Evolutionary conservation across 92 coral and sea anemone species (phyloP), one percentile per base, ranked within the genome.

Genomic region (Muricea muricata): DNA sequence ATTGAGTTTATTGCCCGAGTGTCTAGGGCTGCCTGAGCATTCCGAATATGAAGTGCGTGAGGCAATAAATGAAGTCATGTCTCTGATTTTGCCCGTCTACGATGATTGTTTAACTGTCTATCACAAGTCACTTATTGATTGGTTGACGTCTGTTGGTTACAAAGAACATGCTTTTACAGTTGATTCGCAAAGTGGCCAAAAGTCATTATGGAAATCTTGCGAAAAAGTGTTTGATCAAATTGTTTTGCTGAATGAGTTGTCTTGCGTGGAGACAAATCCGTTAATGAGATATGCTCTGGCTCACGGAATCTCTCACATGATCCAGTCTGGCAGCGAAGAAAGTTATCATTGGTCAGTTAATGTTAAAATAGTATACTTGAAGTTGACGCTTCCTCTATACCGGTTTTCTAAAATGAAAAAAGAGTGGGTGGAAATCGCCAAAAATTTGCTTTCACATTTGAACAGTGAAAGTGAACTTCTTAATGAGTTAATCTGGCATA

Each of bases 121-220:
- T 28, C 88, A 85, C 76, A 85, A 76, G 37, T 85, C 88, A 21
- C 37, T 85, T 60, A 24, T 37, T 18, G 88, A 85, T 31, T 85
- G 88, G 88, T 65, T 85, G 21, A 57, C 35, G 4, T 71, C 23
- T 15, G 33, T 14, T 23, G 88, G 70, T 40, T 45, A 85, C 10
- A 65, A 76, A 29, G 75, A 30, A 31, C 88, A 85, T 42, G 21
- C 21, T 6, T 85, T 75, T 42, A 63, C 60, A 41, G 45, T 76
- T 37, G 42, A 26, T 12, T 12, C 23, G 10, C 47, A 14, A 6
- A 47, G 32, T 75, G 88, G 88, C 28, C 60, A 75, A 40, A 9
- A 23, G 30, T n/a, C 17, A 25, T 48, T 83, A 6, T 76, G 80
- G 25, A 48, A 33, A 21, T 28, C 41, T 35, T 83, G 87, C 50